Percentiles rank a stretch among this genome's conserved stretches.
Evolutionary conservation across 2,113 vertebrate species (phyloP).

Genomic region (Edolisoma coerulescens): DNA sequence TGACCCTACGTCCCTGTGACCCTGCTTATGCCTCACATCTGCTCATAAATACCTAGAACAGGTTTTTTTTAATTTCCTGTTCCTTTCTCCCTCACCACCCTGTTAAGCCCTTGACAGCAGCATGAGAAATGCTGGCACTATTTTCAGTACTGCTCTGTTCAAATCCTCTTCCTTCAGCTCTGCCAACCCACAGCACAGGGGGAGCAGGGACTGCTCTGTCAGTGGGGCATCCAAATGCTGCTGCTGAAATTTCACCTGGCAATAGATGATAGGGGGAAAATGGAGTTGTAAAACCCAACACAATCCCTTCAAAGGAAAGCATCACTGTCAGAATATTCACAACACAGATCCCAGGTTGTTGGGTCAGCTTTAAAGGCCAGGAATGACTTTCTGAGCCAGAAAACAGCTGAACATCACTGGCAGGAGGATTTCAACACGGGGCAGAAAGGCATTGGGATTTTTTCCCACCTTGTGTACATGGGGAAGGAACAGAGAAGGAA

Average conservation of each 20-base stretch:
- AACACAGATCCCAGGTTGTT: neutral
- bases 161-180: neutral
- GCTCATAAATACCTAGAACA: neutral
- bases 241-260: neutral
- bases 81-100: neutral
- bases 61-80: neutral
- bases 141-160: neutral
- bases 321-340: neutral
- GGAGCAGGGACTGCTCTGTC: neutral
- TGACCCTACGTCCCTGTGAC: neutral
- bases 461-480: neutral
- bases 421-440: neutral
- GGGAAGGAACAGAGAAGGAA: neutral
- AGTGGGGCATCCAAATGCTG: neutral
- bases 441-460: neutral
- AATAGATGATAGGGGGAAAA: neutral
- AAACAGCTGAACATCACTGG: neutral
- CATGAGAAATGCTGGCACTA: neutral
- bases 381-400: neutral
- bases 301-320: rapidly evolving
- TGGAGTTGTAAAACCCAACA: neutral
- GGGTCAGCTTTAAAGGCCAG: neutral
- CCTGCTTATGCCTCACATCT: neutral
- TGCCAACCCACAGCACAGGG: neutral
- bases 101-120: neutral